Evolutionary conservation across 1,140 invertebrate species (phyloP), one percentile per base, ranked within the genome.

Genomic region (Drosophila setifemur): DNA sequence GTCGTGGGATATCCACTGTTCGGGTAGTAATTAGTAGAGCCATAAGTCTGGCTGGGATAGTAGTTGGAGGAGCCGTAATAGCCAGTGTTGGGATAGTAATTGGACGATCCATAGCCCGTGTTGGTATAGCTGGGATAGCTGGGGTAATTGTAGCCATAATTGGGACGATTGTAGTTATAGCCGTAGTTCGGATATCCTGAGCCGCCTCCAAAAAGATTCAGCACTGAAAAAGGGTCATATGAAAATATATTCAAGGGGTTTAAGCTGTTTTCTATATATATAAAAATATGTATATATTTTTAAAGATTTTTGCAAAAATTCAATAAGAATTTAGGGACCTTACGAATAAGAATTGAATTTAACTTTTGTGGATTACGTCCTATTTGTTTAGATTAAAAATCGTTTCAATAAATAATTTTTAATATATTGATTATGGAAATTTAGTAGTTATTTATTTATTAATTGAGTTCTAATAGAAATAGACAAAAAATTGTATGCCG

Each of bases 131-230:
- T 63, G 12, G 71, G 60, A 52, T 73, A 72, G 28, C 8, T 55
- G 37, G 40, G 44, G 11, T 44, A 48, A 31, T 25, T 53, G 1
- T 61, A 61, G 37, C 57, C 57, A 16, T 6, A 16, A 14, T 7
- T 37, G 7, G 33, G 33, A 19, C 45, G 45, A 3, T 49, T 31
- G 21, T 43, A 28, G 26, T 57, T 69, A 14, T 79, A 71, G 45
- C 60, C 55, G 43, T 83, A 76, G 52, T 64, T 85, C 4, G 83
- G 85, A 48, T 76, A 82, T 0, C 78, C 60, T 33, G 68, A 31
- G 6, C 78, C 78, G 29, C 79, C 45, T 19, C 86, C 66, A 45
- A 77, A 77, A 2, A 89, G 66, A 42, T 88, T 89, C 2, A 89
- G 31, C 31, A 89, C 87, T 89, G 14, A 8, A n/a, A 19, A 7